A percentile compares a stretch with the other conserved stretches of the same genome.
These are phyloP conservation scores for Alosa alosa DNA, from an alignment of 2,113 vertebrate species.

Conservation along the genomic window DNA sequence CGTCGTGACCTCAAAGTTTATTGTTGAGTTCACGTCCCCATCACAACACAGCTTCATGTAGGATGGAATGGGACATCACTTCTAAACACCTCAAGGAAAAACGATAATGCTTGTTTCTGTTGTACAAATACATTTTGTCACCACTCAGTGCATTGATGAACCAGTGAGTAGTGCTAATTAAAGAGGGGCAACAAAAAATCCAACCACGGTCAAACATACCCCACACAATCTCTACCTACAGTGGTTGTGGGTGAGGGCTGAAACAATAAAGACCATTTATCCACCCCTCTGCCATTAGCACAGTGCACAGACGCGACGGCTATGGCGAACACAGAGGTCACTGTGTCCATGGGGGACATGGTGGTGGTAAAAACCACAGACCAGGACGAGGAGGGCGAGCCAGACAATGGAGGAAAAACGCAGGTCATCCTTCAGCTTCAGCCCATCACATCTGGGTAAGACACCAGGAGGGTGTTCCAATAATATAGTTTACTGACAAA, in stretches of 20 bases:
- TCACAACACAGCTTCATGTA: neutral
- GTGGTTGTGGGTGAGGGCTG: no score
- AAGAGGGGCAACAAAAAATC: neutral
- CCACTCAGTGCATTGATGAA: neutral
- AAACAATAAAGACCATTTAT: neutral
- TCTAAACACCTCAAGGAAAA: neutral
- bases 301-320: constrained; percentile 48
- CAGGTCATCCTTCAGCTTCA: constrained; percentile 95
- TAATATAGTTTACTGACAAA: neutral
- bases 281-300: neutral
- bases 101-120: neutral
- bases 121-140: neutral
- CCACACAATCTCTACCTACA: neutral
- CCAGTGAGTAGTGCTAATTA: neutral
- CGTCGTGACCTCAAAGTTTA: no score
- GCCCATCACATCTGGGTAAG: constrained; percentile 86
- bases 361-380: constrained; percentile 84
- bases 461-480: constrained; percentile 12
- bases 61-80: neutral
- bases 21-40: neutral
- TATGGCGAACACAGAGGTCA: constrained; percentile 91
- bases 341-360: constrained; percentile 88
- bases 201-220: neutral
- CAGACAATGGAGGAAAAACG: constrained; percentile 84
- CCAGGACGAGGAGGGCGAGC: constrained; percentile 77